These are phyloP conservation scores for Meriones unguiculatus DNA, from an alignment of 2,113 vertebrate species.

Conservation along the genomic window DNA sequence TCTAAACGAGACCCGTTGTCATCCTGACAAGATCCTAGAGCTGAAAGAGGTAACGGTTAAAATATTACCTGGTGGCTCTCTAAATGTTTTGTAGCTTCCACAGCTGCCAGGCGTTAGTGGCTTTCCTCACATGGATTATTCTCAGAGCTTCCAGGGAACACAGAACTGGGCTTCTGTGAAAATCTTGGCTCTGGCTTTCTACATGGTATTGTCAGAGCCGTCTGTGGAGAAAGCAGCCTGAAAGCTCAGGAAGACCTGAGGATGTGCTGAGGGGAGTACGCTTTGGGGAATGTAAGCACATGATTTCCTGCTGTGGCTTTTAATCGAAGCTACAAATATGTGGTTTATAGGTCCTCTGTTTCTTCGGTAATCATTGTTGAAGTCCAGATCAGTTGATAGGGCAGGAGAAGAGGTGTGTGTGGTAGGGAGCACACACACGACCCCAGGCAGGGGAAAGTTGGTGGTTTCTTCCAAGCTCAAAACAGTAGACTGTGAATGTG, in stretches of 20 bases:
- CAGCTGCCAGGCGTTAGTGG: not conserved
- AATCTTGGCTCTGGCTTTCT: not conserved
- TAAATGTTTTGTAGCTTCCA: not conserved
- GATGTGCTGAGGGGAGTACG: not conserved
- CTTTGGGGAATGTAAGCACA: not conserved
- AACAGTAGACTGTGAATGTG: not conserved
- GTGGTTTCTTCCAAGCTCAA: not conserved
- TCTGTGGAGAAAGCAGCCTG: not conserved
- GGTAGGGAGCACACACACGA: too few relatives aligned
- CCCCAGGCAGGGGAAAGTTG: not conserved
- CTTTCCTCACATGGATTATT: not conserved
- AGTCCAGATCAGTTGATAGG: not conserved
- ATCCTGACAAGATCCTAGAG: slow-evolving; percentile 18
- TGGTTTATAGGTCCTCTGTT: not conserved
- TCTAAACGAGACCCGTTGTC: not conserved
- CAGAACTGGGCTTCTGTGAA: not conserved
- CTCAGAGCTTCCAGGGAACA: not conserved
- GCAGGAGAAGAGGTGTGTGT: too few relatives aligned
- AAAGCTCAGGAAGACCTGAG: not conserved
- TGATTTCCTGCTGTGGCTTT: not conserved
- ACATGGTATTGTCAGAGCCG: not conserved
- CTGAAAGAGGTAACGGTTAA: not conserved
- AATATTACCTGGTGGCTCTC: not conserved
- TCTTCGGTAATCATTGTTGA: not conserved
- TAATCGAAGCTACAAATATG: not conserved